Base-by-base conservation (phyloP, 2,888 invertebrate genomes). In the Plemyria rubiginata region DNA sequence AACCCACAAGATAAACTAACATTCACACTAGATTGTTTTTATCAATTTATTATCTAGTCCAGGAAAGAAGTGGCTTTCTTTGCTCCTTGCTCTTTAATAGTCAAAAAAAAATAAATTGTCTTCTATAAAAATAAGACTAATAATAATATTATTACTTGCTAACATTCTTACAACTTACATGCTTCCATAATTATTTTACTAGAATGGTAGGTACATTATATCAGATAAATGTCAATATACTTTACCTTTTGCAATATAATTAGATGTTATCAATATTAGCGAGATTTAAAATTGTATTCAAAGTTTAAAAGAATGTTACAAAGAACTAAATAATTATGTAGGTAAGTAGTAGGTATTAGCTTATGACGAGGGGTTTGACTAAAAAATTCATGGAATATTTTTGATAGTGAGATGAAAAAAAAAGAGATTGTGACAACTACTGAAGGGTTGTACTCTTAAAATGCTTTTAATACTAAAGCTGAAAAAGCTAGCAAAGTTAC, bases 251-350 rank as follows among this genome's bases (percentile, higher is more conserved):
- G 67, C 67, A 54, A 50, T 54, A 45, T 60, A 60, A 51, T 41
- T 36, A 54, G 68, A 67, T 53, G 40, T 63, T 57, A 60, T 62
- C 41, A 66, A 65, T 63, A 62, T 48, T 73, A 71, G 69, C 66
- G 67, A 67, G 70, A 67, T 63, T 66, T 51, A 53, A n/a, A 57
- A 60, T 60, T 57, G 49, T 60, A 64, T 57, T 50, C 40, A 64
- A 56, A 38, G 53, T 38, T 38, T 38, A 38, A 32, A 32, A 38
- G 11, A 11, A 38, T 38, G 36, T 50, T 53, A 52, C 40, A 49
- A 36, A 62, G 46, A 54, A 15, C 51, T 62, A 62, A 28, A 41
- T 48, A 56, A 62, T 49, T 45, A 16, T 16, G 16, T 45, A 45
- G 16, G 59, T 64, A 62, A n/a, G 60, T 68, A 67, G 69, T 59